phyloP scores from a whole-genome alignment of 2,113 vertebrate species.

The Onychorhynchus coronatus region DNA sequence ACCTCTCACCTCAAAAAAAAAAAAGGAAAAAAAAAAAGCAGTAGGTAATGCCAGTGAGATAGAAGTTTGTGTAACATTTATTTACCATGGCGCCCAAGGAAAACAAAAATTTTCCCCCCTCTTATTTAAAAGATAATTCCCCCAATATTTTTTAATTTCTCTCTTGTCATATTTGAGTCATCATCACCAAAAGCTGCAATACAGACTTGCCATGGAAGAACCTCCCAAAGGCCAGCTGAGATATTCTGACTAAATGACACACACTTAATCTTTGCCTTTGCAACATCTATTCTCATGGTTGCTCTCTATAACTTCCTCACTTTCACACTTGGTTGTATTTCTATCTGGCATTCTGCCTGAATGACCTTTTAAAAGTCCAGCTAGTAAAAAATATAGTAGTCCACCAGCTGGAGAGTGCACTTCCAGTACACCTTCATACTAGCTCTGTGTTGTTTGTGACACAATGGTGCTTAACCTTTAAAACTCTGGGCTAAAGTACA shows the following conservation, averaged over 20 bases:
- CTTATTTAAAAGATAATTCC: not conserved
- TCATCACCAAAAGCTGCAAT: not conserved
- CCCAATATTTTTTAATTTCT: not conserved
- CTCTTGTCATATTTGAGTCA: not conserved
- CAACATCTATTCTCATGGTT: not conserved
- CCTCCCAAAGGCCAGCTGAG: not conserved
- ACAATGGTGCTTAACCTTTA: not conserved
- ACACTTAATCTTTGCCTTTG: not conserved
- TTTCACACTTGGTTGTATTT: not conserved
- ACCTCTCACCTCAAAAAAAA: accelerated
- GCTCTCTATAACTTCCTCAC: not conserved
- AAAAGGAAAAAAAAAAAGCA: accelerated
- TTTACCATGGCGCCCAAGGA: not conserved
- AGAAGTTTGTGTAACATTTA: not conserved
- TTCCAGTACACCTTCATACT: not conserved
- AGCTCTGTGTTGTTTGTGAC: not conserved
- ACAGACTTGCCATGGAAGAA: not conserved
- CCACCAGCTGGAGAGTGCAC: not conserved
- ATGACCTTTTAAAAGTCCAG: not conserved
- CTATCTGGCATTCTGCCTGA: not conserved
- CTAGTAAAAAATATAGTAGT: not conserved
- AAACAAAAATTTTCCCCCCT: not conserved
- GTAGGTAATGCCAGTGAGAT: not conserved
- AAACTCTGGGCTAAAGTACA: not conserved
- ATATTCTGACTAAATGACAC: not conserved